These are phyloP conservation scores for Protomyctophum bolini DNA, from an alignment of 2,113 vertebrate species.

Conservation along the genomic window DNA sequence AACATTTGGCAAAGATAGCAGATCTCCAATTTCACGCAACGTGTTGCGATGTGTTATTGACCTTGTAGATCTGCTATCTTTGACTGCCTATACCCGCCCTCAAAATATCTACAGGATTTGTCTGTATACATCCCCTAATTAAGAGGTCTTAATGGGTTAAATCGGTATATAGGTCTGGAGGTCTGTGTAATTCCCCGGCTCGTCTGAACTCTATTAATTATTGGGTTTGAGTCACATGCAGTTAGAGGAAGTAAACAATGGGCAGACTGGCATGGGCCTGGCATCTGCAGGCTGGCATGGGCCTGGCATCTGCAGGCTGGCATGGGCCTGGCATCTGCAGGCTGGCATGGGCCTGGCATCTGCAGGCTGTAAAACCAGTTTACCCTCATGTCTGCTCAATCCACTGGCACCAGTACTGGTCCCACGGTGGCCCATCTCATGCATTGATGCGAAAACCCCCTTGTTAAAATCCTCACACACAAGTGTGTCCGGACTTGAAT, in stretches of 20 bases:
- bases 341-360: too few relatives aligned
- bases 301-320: slow-evolving; percentile 5
- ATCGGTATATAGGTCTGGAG: not conserved
- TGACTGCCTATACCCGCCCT: too few relatives aligned
- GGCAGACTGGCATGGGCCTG: slow-evolving; percentile 12
- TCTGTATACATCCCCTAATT: too few relatives aligned
- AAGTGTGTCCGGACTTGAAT: not conserved
- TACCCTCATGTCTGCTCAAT: not conserved
- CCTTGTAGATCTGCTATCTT: too few relatives aligned
- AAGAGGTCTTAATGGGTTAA: too few relatives aligned
- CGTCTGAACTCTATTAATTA: slow-evolving; percentile 42
- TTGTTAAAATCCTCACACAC: not conserved
- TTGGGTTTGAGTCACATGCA: slow-evolving; percentile 17
- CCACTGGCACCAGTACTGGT: not conserved
- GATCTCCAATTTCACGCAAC: too few relatives aligned
- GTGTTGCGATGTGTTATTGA: too few relatives aligned
- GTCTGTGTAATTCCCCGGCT: slow-evolving; percentile 17
- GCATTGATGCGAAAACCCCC: not conserved
- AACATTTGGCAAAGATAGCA: too few relatives aligned
- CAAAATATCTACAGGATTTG: too few relatives aligned
- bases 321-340: not conserved
- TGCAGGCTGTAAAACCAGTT: slow-evolving; percentile 6
- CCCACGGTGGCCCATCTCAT: not conserved
- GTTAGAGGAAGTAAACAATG: slow-evolving; percentile 37
- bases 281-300: not conserved